These are phyloP conservation scores for Drosophila niveifrons DNA, from an alignment of 2,888 invertebrate species.

Conservation along the genomic window DNA sequence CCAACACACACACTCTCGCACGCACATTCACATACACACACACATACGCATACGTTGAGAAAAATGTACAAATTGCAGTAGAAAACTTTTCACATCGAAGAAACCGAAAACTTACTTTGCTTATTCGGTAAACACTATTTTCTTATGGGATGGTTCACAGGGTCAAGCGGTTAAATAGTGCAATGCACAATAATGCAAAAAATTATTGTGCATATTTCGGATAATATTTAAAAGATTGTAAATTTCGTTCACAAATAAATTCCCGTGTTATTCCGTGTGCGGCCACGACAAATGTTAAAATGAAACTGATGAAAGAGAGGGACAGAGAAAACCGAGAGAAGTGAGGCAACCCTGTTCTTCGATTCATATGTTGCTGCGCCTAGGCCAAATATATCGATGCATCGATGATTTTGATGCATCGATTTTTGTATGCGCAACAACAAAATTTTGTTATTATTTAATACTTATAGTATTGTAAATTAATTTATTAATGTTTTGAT, in stretches of 20 bases:
- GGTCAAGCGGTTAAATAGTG: slow-evolving; percentile 42
- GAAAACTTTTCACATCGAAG: slow-evolving; percentile 71
- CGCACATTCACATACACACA: slow-evolving; percentile 33
- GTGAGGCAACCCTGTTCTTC: slow-evolving; percentile 52
- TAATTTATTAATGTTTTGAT: no score
- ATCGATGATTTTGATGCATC: no score
- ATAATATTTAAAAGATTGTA: slow-evolving; percentile 30
- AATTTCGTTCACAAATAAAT: slow-evolving; percentile 50
- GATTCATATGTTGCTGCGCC: slow-evolving; percentile 32
- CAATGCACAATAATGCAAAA: slow-evolving; percentile 62
- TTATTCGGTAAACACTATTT: slow-evolving; percentile 26
- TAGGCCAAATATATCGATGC: neutral
- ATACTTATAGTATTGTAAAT: neutral
- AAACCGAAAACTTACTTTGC: slow-evolving; percentile 53
- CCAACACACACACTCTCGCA: slow-evolving; percentile 16
- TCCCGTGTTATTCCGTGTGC: slow-evolving; percentile 65
- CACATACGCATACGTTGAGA: slow-evolving; percentile 60
- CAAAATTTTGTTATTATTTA: neutral
- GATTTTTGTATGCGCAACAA: no score
- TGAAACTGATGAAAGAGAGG: slow-evolving; percentile 63
- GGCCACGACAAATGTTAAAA: slow-evolving; percentile 64
- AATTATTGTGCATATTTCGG: slow-evolving; percentile 71
- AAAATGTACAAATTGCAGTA: slow-evolving; percentile 77
- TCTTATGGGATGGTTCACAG: slow-evolving; percentile 13
- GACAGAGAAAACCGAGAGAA: slow-evolving; percentile 42